Evolutionary conservation across 2,888 invertebrate species (phyloP), one percentile per base, ranked within the genome.

Genomic region (Serripes groenlandicus): DNA sequence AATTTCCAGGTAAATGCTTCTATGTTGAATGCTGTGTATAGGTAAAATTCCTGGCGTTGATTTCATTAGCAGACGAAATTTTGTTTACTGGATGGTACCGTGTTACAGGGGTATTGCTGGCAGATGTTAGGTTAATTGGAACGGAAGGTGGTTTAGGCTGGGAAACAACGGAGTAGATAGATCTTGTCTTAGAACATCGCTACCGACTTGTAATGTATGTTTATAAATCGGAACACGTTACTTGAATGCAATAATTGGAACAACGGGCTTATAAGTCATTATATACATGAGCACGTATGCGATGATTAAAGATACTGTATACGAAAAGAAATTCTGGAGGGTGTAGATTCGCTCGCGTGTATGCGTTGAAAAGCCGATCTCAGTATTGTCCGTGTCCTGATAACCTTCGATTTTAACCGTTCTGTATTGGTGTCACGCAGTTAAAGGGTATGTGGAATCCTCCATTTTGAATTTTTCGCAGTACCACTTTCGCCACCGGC

Each of bases 41-140:
- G 62, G 62, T 62, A 62, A 34, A 28, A 21, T 60, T 15, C 62
- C 34, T 62, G 34, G 1, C 32, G 32, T 32, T 11, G 32, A 35
- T 66, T 42, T 66, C 66, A 66, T 37, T 35, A 42, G 26, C 66
- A 37, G 66, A 37, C 42, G 26, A 11, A n/a, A 15, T 11, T 35
- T 66, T 66, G 66, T 66, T 66, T 66, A 66, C 66, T 66, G 23
- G 66, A 23, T 21, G 34, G 66, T 66, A 26, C n/a, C 23, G 56
- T 26, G n/a, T 56, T 56, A 11, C 23, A 42, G 11, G 30, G 32
- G 62, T 34, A 23, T 21, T 28, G 5, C 64, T 4, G 42, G 66
- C 42, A 42, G 66, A 66, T 66, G 62, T 66, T 66, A 66, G 26
- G 66, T 66, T 66, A 42, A 66, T 66, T 66, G 66, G 23, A 66